Evolutionary conservation across 1,140 invertebrate genomes (phyloP).

Genomic region (Sitophilus oryzae): DNA sequence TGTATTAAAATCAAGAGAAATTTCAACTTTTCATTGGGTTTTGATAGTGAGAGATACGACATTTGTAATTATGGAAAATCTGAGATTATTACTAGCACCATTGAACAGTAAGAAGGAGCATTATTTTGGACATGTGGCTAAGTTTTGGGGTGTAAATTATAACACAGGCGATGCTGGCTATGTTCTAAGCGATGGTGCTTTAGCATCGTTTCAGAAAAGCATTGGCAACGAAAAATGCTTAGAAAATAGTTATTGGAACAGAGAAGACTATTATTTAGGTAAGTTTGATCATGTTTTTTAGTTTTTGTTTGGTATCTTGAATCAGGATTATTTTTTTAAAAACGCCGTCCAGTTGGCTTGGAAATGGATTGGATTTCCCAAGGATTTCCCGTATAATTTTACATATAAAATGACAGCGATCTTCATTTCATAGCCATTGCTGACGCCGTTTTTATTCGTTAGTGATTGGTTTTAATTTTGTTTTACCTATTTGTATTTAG

Average conservation of each 20-base stretch:
- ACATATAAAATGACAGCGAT: no score
- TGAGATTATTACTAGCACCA: constrained; percentile 30
- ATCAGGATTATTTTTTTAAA: no score
- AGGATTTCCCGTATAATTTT: no score
- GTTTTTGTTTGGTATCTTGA: no score
- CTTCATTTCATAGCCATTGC: no score
- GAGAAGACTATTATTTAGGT: constrained; percentile 33
- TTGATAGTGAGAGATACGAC: constrained; percentile 35
- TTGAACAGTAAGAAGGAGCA: constrained; percentile 27
- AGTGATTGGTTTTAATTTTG: not conserved
- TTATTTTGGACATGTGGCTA: constrained; percentile 37
- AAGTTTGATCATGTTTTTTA: not conserved
- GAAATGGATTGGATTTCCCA: no score
- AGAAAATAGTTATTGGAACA: constrained; percentile 31
- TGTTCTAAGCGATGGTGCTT: constrained; percentile 30
- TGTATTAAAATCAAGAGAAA: constrained; percentile 16
- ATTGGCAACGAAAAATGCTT: constrained; percentile 21
- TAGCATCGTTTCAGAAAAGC: constrained; percentile 25
- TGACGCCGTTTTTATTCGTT: no score
- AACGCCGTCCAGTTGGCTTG: no score
- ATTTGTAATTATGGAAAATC: constrained; percentile 36
- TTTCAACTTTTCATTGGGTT: constrained; percentile 30
- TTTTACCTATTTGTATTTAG: not conserved
- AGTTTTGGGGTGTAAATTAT: constrained; percentile 33
- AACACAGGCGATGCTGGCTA: constrained; percentile 36